These are phyloP conservation scores for Resseliella maxima DNA, from an alignment of 2,888 invertebrate genomes.

Conservation along the genomic window DNA sequence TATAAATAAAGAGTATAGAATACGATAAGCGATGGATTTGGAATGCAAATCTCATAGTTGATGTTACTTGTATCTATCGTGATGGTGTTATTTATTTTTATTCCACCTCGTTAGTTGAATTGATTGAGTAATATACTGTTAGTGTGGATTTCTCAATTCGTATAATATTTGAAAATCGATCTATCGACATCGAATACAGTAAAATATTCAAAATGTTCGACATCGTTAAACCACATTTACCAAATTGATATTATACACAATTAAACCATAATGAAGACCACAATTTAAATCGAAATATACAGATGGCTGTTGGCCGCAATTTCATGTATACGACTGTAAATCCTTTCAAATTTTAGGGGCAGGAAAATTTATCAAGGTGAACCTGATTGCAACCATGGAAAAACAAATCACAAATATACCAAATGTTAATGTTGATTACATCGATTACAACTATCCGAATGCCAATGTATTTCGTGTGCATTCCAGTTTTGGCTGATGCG, in stretches of 20 bases:
- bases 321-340: neutral
- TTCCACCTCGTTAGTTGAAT: neutral
- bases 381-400: neutral
- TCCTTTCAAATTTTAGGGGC: constrained; percentile 1
- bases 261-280: constrained; percentile 45
- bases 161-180: neutral
- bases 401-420: constrained; percentile 30
- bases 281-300: constrained; percentile 34
- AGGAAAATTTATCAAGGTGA: constrained; percentile 21
- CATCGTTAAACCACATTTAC: constrained; percentile 25
- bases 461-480: no score
- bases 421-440: constrained; percentile 13
- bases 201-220: neutral
- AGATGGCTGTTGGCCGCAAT: constrained; percentile 33
- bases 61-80: neutral
- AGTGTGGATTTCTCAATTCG: neutral
- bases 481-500: neutral
- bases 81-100: neutral
- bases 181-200: neutral
- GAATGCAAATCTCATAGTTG: neutral
- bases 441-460: constrained; percentile 10
- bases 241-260: constrained; percentile 48
- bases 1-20: no score
- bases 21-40: neutral
- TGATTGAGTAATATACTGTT: neutral